Base-by-base conservation (phyloP, 2,113 vertebrate species). In the Psittacula cyanocephala region DNA sequence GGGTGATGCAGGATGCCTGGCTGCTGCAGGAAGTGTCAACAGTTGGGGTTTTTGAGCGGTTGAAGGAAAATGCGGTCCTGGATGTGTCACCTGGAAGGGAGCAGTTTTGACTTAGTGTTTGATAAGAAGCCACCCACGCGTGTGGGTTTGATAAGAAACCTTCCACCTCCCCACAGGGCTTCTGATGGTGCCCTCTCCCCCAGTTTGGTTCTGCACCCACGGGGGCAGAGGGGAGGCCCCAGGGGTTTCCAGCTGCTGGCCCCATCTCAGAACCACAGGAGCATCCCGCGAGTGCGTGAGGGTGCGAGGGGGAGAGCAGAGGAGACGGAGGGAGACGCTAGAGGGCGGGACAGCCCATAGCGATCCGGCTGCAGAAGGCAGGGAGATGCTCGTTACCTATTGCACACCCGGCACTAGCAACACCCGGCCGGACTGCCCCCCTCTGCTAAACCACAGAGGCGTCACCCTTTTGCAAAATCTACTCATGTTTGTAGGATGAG, bases 31-130 rank as follows among this genome's bases (percentile, higher is more conserved):
- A 74, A 11, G 28, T 29, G 23, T 47, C 63, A 64, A 4, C 50
- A 24, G 57, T 23, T 35, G 33, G 33, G 11, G 0, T 0, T 3
- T 57, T 46, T 71, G 6, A 37, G 4, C 7, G 15, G 17, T 4
- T 41, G 39, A 64, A 31, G n/a, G 35, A 46, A 86, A 77, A 18
- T 33, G 24, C 22, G 4, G 14, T 44, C 33, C 39, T 81, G 47
- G 59, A 86, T 14, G 23, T 50, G 14, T 69, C 43, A 81, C 10
- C 39, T 77, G 81, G 68, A 59, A 89, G 47, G 63, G 86, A 86
- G 63, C 2, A 6, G 8, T 43, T 93, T 76, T 53, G 11, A 35
- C 13, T 93, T 79, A 23, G 31, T 64, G 27, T 52, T 69, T 83
- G n/a, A 16, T 67, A 39, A 75, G 44, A 64, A 89, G 33, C 10